A percentile compares a stretch with the other conserved stretches of the same genome.
Evolutionary conservation across 2,888 invertebrate species (phyloP).

Genomic region (Agriotes lineatus): DNA sequence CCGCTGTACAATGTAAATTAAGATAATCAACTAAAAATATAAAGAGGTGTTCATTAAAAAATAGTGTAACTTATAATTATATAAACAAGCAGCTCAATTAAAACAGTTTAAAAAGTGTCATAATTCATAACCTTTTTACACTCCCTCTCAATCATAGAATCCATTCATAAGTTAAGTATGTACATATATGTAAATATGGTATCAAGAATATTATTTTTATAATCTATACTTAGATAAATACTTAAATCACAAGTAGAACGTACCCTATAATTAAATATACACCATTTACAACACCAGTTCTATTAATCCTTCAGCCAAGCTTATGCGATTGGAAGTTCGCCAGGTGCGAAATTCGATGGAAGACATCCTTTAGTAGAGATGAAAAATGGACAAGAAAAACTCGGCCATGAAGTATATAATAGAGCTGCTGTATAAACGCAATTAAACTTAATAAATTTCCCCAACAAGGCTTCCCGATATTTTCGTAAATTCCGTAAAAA

Average conservation of each 20-base stretch:
- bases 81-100: not conserved
- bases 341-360: too few relatives aligned
- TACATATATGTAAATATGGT: conserved; percentile 31
- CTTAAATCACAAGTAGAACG: conserved; percentile 30
- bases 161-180: not conserved
- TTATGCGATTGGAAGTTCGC: too few relatives aligned
- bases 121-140: too few relatives aligned
- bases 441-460: not conserved
- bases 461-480: not conserved
- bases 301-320: too few relatives aligned
- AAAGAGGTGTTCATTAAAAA: not conserved
- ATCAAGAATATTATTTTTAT: conserved; percentile 38
- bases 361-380: not conserved
- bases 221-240: conserved; percentile 14
- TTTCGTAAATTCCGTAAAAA: not conserved
- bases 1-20: not conserved
- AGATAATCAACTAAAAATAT: not conserved
- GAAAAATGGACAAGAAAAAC: not conserved
- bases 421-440: not conserved
- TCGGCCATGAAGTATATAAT: not conserved
- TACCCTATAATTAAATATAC: conserved; percentile 7
- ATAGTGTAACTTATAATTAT: not conserved
- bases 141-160: not conserved
- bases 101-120: too few relatives aligned
- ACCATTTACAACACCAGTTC: not conserved